Evolutionary conservation across 2,113 vertebrate species (phyloP).

Genomic region (Perca fluviatilis): DNA sequence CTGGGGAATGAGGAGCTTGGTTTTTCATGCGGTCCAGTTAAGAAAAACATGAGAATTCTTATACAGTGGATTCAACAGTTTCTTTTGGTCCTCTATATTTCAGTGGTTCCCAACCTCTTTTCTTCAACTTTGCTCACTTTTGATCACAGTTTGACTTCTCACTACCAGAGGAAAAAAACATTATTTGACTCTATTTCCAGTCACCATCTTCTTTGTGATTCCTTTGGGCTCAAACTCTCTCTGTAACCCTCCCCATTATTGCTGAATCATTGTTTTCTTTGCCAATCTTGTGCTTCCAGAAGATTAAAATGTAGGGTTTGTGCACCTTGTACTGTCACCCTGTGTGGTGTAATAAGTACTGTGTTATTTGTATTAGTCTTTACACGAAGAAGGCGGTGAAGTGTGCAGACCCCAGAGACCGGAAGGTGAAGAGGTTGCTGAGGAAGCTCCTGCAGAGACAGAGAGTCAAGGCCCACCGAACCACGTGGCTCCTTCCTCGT

Average conservation of each 20-base stretch:
- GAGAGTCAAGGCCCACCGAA: slow-evolving; percentile 75
- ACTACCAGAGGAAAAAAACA: neutral
- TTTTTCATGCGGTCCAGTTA: slow-evolving; percentile 58
- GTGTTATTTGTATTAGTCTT: slow-evolving; percentile 74
- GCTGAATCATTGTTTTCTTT: neutral
- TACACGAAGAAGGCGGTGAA: slow-evolving; percentile 88
- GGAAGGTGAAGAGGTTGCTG: slow-evolving; percentile 85
- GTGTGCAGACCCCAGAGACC: slow-evolving; percentile 85
- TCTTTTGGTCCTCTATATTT: slow-evolving; percentile 10
- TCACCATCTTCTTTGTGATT: neutral
- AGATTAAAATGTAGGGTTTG: neutral
- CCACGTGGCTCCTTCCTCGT: slow-evolving; percentile 81
- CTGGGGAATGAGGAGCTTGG: slow-evolving; percentile 49
- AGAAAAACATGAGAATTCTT: slow-evolving; percentile 53
- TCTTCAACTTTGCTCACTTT: neutral
- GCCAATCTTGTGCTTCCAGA: neutral
- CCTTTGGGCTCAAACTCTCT: slow-evolving; percentile 1
- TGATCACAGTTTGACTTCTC: slow-evolving; percentile 10
- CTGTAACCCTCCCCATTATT: slow-evolving; percentile 2
- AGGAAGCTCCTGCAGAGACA: slow-evolving; percentile 82
- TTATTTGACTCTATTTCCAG: neutral
- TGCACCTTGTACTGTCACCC: neutral
- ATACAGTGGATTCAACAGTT: slow-evolving; percentile 22
- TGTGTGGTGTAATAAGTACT: slow-evolving; percentile 12
- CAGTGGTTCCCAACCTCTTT: neutral